Evolutionary conservation across 2,888 invertebrate genomes (phyloP).

Genomic region (Drosophila colorata): DNA sequence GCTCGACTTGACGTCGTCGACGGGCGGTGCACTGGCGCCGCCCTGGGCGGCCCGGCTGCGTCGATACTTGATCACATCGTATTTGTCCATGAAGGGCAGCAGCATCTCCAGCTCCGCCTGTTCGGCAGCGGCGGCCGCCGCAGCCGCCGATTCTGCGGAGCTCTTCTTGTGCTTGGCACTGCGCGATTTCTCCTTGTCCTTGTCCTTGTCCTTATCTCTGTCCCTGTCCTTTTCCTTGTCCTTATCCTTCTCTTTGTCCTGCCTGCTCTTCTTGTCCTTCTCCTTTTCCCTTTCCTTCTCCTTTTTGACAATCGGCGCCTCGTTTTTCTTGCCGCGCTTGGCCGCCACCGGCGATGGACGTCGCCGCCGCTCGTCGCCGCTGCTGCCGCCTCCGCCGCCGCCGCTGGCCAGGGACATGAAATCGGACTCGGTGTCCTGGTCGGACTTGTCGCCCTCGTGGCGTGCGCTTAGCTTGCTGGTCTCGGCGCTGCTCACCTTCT

Average conservation of each 20-base stretch:
- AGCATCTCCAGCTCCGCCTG: conserved; percentile 83
- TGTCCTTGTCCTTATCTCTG: conserved; percentile 48
- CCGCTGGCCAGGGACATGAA: conserved; percentile 81
- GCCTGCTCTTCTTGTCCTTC: conserved; percentile 12
- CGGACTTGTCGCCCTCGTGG: conserved; percentile 61
- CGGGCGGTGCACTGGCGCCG: conserved; percentile 85
- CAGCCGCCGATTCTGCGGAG: conserved; percentile 66
- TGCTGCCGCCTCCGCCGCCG: conserved; percentile 80
- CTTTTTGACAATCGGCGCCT: conserved; percentile 34
- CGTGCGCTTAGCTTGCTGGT: conserved; percentile 62
- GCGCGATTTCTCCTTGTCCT: conserved; percentile 47
- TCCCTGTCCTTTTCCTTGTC: conserved; percentile 32
- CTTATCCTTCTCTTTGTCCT: conserved; percentile 40
- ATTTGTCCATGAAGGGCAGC: conserved; percentile 86
- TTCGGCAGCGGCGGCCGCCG: conserved; percentile 77
- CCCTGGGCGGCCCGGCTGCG: conserved; percentile 85
- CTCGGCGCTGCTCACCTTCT: conserved; percentile 74
- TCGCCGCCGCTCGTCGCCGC: conserved; percentile 49
- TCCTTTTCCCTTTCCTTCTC: conserved; percentile 55
- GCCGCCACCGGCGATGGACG: conserved; percentile 21
- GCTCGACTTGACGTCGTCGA: conserved; percentile 59
- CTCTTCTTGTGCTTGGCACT: conserved; percentile 58
- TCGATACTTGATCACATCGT: conserved; percentile 88
- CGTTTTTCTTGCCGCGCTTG: conserved; percentile 47
- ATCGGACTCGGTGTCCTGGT: conserved; percentile 77